Base-by-base conservation (phyloP, 2,888 invertebrate species). In the Lithophane leautieri region DNA sequence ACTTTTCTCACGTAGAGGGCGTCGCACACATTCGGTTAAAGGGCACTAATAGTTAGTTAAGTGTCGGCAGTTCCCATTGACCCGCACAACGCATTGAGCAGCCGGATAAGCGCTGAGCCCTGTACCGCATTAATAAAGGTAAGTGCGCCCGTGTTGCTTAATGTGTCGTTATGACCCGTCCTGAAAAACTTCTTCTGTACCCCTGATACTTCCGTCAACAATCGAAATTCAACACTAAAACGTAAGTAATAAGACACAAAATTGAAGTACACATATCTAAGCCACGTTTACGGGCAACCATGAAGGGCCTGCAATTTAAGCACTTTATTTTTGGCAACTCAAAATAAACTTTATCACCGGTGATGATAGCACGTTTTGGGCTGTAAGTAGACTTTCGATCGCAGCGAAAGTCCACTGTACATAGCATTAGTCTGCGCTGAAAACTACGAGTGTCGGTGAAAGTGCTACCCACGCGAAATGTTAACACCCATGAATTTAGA, bases 91-190 rank as follows among this genome's bases (percentile, higher is more conserved):
- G 85, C 90, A 89, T 86, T 85, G 90, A 89, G 88, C 84, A 88
- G 86, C 87, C 80, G 88, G 87, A 86, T 91, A 92, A 95, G 94
- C 93, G 92, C 91, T 89, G 92, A 94, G 91, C 93, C 94, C 92
- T 95, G 95, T 95, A 94, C 92, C 93, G 90, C 94, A 95, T 95
- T 95, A 94, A 94, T 95, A 95, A 95, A 95, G 94, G 95, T 95
- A 94, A 95, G 93, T 92, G 94, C 92, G 93, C 91, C 93, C 92
- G 91, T 94, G 94, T 93, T 93, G 91, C 91, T 94, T 95, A 96
- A 96, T 96, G 95, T 95, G 94, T 92, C 94, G 94, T 96, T 95
- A 96, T 93, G 93, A 92, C 92, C 93, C 93, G 91, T 92, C 92
- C 95, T 93, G 94, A 94, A 95, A 95, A 95, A 95, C 94, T 94